These are phyloP conservation scores for Xenentodon cancila DNA, from an alignment of 2,797 vertebrate genomes.

Conservation along the genomic window DNA sequence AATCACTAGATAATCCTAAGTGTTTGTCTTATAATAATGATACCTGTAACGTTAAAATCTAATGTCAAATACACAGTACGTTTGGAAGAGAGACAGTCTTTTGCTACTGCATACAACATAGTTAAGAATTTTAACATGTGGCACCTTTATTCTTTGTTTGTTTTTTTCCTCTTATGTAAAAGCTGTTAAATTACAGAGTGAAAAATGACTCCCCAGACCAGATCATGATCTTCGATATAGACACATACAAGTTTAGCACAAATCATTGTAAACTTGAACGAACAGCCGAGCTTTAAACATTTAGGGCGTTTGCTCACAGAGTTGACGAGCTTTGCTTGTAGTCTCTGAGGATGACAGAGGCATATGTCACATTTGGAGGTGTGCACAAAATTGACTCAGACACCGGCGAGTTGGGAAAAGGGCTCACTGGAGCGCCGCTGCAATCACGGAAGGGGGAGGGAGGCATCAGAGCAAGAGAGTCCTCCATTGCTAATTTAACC, in stretches of 20 bases:
- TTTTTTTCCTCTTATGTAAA: constrained; percentile 39
- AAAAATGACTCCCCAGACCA: constrained; percentile 31
- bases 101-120: constrained; percentile 42
- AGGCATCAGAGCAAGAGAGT: constrained; percentile 90
- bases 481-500: constrained; percentile 86
- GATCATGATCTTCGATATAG: constrained; percentile 24
- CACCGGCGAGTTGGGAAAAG: constrained; percentile 89
- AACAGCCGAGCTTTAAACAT: constrained; percentile 23
- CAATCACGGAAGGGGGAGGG: constrained; percentile 96
- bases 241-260: constrained; percentile 26
- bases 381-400: constrained; percentile 94
- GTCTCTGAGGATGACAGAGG: constrained; percentile 92
- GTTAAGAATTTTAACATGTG: constrained; percentile 37
- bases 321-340: constrained; percentile 96
- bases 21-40: constrained; percentile 21
- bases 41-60: constrained; percentile 49
- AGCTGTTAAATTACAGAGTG: constrained; percentile 12
- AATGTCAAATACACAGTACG: constrained; percentile 48
- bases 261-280: constrained; percentile 35
- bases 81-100: constrained; percentile 26
- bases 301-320: constrained; percentile 79
- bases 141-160: constrained; percentile 23
- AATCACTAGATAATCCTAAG: constrained; percentile 28
- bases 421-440: constrained; percentile 84
- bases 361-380: constrained; percentile 88